Percentiles rank a stretch among this genome's conserved stretches.
phyloP scores from a whole-genome alignment of 2,797 vertebrate species.

The Mionectes olivaceus region DNA sequence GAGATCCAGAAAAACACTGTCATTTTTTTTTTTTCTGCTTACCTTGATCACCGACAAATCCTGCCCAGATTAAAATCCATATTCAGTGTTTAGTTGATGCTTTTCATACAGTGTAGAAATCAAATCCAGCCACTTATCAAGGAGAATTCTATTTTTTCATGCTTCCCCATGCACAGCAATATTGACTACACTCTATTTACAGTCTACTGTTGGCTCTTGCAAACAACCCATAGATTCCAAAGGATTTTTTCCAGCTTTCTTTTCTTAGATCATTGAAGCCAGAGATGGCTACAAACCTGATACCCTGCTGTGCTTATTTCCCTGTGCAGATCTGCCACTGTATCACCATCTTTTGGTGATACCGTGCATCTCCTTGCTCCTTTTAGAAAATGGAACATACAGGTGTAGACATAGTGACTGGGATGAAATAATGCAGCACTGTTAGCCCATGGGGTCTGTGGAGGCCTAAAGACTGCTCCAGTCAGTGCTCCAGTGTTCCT shows the following conservation, averaged over 20 bases:
- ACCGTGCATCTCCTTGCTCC: background rate
- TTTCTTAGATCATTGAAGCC: background rate
- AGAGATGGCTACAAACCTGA: background rate
- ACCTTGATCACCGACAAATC: background rate
- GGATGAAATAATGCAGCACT: background rate
- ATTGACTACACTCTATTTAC: background rate
- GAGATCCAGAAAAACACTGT: background rate
- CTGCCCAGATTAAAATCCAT: background rate
- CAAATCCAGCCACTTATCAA: background rate
- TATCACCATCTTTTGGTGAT: background rate
- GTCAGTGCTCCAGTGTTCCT: background rate
- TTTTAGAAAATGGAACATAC: background rate
- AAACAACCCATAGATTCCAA: background rate
- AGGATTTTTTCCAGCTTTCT: background rate
- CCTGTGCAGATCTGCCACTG: background rate
- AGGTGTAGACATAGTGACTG: background rate
- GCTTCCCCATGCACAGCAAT: background rate
- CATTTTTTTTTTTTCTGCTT: conserved; percentile 2
- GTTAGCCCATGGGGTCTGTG: background rate
- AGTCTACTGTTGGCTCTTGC: background rate
- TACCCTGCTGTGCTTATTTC: background rate
- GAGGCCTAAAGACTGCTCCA: background rate
- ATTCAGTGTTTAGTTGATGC: background rate
- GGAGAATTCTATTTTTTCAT: background rate
- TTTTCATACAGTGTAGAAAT: background rate